Conservation (phyloP, 2,113 vertebrate species). For the Pardalotus punctatus region DNA sequence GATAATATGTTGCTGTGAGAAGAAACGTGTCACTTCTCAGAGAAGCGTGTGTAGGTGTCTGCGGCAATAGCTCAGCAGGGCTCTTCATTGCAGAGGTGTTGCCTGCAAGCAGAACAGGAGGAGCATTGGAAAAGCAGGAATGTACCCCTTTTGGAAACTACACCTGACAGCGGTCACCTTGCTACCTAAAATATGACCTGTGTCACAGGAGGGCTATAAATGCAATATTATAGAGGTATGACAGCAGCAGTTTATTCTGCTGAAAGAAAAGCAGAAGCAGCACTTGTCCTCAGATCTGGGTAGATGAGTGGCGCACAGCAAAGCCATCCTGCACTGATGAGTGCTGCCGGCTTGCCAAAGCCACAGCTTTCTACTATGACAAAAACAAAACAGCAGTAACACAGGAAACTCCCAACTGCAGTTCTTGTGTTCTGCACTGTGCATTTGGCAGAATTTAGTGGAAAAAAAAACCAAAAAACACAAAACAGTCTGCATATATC, state of each 20-base stretch:
- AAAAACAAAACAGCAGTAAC: not conserved
- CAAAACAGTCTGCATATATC: not conserved
- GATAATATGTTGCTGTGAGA: not conserved
- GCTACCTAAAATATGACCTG: not conserved
- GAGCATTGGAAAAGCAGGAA: not conserved
- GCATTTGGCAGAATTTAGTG: not conserved
- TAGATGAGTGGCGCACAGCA: not conserved
- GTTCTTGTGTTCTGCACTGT: not conserved
- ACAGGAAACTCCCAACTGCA: not conserved
- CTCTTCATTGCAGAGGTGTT: not conserved
- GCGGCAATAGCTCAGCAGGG: not conserved
- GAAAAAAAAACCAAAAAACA: not conserved
- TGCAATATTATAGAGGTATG: not conserved
- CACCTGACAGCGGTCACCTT: not conserved
- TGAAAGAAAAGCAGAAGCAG: not conserved
- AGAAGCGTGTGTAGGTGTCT: fast-evolving
- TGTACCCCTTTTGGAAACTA: not conserved
- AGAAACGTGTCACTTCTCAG: not conserved
- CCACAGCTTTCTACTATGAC: not conserved
- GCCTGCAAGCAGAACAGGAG: not conserved
- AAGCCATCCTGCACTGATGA: not conserved
- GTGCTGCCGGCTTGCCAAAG: not conserved
- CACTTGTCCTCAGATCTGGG: not conserved
- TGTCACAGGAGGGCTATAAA: not conserved
- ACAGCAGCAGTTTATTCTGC: not conserved